A percentile compares a stretch with the other conserved stretches of the same genome.
Conservation (phyloP, 2,888 invertebrate species). For the Andricus quercusramuli region DNA sequence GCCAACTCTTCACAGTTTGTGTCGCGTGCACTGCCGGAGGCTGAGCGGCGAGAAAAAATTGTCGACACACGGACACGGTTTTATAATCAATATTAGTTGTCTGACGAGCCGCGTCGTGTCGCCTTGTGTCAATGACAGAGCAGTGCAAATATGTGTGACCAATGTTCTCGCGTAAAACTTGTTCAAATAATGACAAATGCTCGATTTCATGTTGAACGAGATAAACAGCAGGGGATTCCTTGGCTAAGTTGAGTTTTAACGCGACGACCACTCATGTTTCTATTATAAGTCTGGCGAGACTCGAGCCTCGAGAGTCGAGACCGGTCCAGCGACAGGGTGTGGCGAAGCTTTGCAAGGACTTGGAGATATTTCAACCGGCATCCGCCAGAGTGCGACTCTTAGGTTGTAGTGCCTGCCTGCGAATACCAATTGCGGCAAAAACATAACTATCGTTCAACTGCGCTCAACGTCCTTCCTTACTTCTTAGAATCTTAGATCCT, state of each 20-base stretch:
- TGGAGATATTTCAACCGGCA: constrained; percentile 60
- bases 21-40: constrained; percentile 40
- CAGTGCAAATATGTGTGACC: background rate
- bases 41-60: constrained; percentile 40
- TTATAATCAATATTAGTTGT: constrained; percentile 75
- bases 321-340: constrained; percentile 65
- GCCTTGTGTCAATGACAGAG: constrained; percentile 42
- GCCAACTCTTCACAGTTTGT: constrained; percentile 25
- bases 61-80: constrained; percentile 54
- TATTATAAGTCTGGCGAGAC: background rate
- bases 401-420: constrained; percentile 28
- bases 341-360: constrained; percentile 68
- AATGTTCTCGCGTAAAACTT: background rate
- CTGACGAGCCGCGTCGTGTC: constrained; percentile 67
- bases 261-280: background rate
- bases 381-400: constrained; percentile 59
- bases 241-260: background rate
- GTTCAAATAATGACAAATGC: background rate
- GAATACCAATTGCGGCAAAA: constrained; percentile 15
- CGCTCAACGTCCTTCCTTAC: background rate
- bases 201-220: background rate
- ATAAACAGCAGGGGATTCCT: background rate
- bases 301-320: background rate
- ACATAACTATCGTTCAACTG: constrained; percentile 20
- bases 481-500: no score